Percentiles rank a stretch among this genome's conserved stretches.
Evolutionary conservation across 2,797 vertebrate genomes (phyloP).

Genomic region (Neopelma chrysocephalum): DNA sequence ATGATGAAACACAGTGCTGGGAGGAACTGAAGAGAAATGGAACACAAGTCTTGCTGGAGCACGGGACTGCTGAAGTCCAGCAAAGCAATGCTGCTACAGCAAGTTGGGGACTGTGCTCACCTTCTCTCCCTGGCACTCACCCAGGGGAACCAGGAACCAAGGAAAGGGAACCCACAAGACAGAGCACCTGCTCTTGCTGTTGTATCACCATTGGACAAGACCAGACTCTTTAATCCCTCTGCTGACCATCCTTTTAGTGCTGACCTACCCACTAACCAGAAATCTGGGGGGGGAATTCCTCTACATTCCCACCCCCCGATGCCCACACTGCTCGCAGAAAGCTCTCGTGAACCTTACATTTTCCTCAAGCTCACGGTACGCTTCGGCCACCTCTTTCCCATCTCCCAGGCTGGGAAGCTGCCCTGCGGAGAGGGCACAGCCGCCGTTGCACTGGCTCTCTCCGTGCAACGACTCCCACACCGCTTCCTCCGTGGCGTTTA

Average conservation of each 20-base stretch:
- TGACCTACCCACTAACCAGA: not conserved
- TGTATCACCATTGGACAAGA: not conserved
- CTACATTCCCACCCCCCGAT: fast-evolving
- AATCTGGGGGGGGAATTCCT: fast-evolving
- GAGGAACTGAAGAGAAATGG: not conserved
- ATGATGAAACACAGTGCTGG: not conserved
- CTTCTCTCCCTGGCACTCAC: not conserved
- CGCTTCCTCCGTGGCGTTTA: conserved; percentile 84
- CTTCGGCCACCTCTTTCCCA: conserved; percentile 77
- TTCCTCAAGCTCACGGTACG: conserved; percentile 86
- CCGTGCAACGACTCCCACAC: conserved; percentile 74
- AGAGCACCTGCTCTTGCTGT: not conserved
- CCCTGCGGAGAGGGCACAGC: not conserved
- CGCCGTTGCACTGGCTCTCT: not conserved
- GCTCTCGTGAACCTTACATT: conserved; percentile 76
- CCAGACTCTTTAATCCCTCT: not conserved
- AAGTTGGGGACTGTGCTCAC: fast-evolving
- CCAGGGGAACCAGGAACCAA: not conserved
- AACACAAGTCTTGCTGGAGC: not conserved
- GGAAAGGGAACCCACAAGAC: not conserved
- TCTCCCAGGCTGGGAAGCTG: not conserved
- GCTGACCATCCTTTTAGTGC: not conserved
- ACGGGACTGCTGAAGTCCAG: not conserved
- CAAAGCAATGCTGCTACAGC: not conserved
- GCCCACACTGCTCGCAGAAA: not conserved